Conservation (phyloP, 2,113 vertebrate genomes). For the Oceanites oceanicus region DNA sequence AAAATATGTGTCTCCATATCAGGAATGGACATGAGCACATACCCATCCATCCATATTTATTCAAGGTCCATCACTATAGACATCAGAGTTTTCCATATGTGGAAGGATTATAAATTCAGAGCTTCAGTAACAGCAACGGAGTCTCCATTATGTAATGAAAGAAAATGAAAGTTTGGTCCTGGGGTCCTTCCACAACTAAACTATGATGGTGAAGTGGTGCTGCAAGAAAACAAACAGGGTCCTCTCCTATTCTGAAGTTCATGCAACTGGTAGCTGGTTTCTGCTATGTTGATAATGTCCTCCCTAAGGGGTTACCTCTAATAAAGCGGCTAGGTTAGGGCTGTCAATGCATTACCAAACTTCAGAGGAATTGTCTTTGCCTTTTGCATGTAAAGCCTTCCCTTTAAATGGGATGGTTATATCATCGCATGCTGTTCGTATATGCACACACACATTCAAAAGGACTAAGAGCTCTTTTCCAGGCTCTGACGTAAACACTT, state of each 20-base stretch:
- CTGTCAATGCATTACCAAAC: neutral
- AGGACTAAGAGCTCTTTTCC: neutral
- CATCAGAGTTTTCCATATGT: neutral
- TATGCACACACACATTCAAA: neutral
- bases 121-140: neutral
- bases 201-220: neutral
- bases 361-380: neutral
- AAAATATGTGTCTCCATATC: neutral
- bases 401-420: neutral
- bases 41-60: neutral
- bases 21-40: neutral
- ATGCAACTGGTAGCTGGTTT: neutral
- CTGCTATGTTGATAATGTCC: neutral
- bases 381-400: neutral
- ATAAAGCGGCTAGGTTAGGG: neutral
- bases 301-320: neutral
- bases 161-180: neutral
- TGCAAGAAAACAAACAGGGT: neutral
- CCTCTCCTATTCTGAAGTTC: neutral
- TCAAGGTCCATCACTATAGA: fast-evolving
- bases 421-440: neutral
- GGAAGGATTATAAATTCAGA: neutral
- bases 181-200: neutral
- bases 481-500: neutral
- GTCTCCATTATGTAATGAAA: neutral